phyloP scores from a whole-genome alignment of 1,140 invertebrate species.

The Xylocopa sonorina region DNA sequence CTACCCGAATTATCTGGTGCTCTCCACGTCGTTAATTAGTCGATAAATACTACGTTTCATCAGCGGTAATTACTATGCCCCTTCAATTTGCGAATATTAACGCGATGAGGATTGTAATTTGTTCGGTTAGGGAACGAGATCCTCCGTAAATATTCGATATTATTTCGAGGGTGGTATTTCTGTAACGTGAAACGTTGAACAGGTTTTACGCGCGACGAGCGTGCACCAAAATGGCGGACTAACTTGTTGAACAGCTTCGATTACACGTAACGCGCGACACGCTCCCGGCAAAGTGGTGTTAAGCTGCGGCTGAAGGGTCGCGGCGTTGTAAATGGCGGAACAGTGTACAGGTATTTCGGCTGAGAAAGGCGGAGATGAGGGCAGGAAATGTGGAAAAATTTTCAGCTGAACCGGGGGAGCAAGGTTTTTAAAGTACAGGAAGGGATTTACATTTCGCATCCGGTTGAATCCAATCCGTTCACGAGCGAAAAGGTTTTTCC shows the following conservation, averaged over 20 bases:
- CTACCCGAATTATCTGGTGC: not conserved
- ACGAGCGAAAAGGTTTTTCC: not conserved
- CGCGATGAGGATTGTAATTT: not conserved
- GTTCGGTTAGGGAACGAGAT: too few species aligned
- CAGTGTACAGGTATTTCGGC: too few species aligned
- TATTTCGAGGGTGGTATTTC: too few species aligned
- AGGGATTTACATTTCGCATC: slow-evolving; percentile 30
- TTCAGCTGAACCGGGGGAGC: too few species aligned
- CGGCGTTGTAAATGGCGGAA: too few species aligned
- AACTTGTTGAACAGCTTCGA: slow-evolving; percentile 24
- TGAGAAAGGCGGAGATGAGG: not conserved
- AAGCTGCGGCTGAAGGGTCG: not conserved
- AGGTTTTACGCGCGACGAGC: not conserved
- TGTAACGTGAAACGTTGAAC: not conserved
- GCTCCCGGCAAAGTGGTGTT: not conserved
- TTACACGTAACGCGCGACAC: slow-evolving; percentile 13
- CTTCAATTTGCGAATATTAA: too few species aligned
- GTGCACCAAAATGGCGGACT: not conserved
- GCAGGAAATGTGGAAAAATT: not conserved
- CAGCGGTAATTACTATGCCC: not conserved
- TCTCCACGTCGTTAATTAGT: not conserved
- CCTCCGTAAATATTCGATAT: too few species aligned
- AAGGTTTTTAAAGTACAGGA: not conserved
- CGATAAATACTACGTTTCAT: not conserved
- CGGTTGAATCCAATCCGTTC: slow-evolving; percentile 8